Evolutionary conservation across 2,888 invertebrate species (phyloP), one percentile per base, ranked within the genome.

Genomic region (Drosophila anomalata): DNA sequence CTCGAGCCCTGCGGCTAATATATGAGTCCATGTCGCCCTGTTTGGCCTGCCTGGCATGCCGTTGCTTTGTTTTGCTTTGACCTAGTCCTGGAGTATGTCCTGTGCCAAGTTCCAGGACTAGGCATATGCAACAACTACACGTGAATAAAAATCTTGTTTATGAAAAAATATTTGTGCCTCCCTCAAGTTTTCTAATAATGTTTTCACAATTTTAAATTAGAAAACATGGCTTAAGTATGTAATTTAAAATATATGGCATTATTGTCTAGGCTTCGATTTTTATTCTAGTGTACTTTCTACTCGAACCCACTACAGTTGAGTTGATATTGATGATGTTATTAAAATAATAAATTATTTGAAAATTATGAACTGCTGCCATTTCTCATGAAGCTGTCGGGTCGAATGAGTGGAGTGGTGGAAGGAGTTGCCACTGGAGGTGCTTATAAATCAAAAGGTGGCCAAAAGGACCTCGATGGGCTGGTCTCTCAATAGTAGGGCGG

Each of bases 321-420:
- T 87, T 85, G 68, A 85, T 85, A 85, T 85, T 85, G 84, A 85
- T 85, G 84, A 85, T 85, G 84, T 85, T 85, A 85, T 85, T 85
- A 85, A 85, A 85, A 85, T 85, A 85, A 85, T 85, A 85, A 85
- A 85, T 85, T 85, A 85, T 85, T 85, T 87, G 77, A 85, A 85
- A 85, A 85, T 85, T 85, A 85, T 85, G 87, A 85, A 85, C 87
- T 84, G 87, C 77, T 72, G 75, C 85, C 79, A 87, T 84, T 84
- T 85, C 78, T 87, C 84, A 84, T 79, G 81, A 77, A 61, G 73
- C 60, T 72, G 71, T 76, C 69, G 62, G 56, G 39, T 58, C 63
- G 51, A 36, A 14, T 31, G 63, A 71, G 73, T 61, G 26, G 63
- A 42, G 22, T 44, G 44, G 22, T 22, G 44, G 44, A 44, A 22